Evolutionary conservation across 2,888 invertebrate species (phyloP).

Genomic region (Drosophila melanosoma): DNA sequence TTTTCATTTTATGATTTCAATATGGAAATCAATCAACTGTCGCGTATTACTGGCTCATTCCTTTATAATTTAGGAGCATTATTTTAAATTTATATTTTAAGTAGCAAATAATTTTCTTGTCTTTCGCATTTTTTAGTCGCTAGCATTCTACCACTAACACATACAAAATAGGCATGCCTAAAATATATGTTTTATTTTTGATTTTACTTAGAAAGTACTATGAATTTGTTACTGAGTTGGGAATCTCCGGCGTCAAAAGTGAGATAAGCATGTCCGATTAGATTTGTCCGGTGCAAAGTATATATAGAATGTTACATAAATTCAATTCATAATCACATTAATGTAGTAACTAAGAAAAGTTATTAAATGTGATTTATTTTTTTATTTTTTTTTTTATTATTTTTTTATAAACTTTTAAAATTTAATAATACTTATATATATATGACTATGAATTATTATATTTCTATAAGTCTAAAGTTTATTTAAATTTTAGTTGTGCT

Average conservation of each 20-base stretch:
- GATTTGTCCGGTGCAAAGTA: slow-evolving; percentile 14
- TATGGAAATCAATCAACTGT: not conserved
- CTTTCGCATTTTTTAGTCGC: not conserved
- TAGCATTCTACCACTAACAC: not conserved
- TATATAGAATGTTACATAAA: slow-evolving; percentile 8
- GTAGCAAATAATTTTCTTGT: not conserved
- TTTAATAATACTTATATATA: not conserved
- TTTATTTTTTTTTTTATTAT: not conserved
- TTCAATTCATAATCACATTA: not conserved
- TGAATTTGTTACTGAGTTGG: not conserved
- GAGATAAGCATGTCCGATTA: slow-evolving; percentile 32
- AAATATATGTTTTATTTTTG: not conserved
- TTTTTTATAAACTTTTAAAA: not conserved
- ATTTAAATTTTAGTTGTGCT: not conserved
- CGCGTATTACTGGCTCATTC: not conserved
- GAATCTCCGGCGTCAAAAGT: not conserved
- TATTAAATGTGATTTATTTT: not conserved
- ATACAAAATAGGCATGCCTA: not conserved
- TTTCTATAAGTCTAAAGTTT: not conserved
- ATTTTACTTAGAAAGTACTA: not conserved
- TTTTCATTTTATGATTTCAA: not conserved
- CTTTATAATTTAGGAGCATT: not conserved
- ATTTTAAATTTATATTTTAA: not conserved
- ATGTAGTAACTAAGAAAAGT: not conserved
- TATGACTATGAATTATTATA: not conserved